Conservation (phyloP, 2,888 invertebrate genomes). For the Napeogenes inachia region DNA sequence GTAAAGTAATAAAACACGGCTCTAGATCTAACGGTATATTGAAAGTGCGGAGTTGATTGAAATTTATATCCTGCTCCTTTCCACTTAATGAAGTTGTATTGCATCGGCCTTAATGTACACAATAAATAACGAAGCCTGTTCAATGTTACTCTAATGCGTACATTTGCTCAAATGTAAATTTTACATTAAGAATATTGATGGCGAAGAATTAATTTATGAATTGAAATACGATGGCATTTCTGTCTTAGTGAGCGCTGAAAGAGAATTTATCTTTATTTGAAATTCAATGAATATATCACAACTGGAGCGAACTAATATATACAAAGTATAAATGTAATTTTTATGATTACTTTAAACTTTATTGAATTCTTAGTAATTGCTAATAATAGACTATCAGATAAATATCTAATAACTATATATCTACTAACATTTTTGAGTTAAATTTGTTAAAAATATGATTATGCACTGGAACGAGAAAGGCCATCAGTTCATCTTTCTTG, state of each 20-base stretch:
- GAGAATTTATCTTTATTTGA: background rate
- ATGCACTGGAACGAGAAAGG: background rate
- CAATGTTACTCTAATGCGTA: conserved; percentile 38
- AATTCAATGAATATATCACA: no score
- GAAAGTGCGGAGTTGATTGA: conserved; percentile 44
- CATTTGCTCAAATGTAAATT: conserved; percentile 27
- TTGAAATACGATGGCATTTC: background rate
- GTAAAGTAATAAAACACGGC: conserved; percentile 29
- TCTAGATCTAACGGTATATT: conserved; percentile 40
- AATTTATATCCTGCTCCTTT: conserved; percentile 50
- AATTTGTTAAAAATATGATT: no score
- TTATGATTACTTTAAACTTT: no score
- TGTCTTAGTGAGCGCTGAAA: background rate
- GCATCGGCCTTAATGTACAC: conserved; percentile 45
- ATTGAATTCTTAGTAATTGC: no score
- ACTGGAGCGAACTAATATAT: no score
- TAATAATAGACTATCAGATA: no score
- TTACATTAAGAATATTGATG: conserved; percentile 3
- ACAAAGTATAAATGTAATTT: no score
- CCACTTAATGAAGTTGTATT: conserved; percentile 56
- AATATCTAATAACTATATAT: no score
- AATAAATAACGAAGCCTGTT: conserved; percentile 45
- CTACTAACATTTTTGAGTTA: no score
- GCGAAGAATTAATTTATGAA: background rate
- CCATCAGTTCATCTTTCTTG: conserved; percentile 1